Evolutionary conservation across 1,140 invertebrate species (phyloP), one percentile per base, ranked within the genome.

Genomic region (Tetragnatha versicolor): DNA sequence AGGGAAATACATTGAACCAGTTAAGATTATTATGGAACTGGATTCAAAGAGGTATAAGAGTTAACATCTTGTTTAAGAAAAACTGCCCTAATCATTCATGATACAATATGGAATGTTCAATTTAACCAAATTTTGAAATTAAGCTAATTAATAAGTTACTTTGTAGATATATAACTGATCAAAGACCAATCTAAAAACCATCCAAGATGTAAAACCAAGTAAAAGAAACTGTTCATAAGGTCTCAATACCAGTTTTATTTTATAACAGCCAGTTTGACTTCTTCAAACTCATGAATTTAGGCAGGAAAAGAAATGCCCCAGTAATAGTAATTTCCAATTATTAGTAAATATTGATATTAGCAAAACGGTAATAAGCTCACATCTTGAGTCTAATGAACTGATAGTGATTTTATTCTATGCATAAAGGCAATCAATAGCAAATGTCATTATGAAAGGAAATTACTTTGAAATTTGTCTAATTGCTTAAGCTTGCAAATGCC

Each of bases 401-500:
- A 35, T 58, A 5, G 17, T 14, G 10, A 31, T 58, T 58, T 58
- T 33, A 9, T 14, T 10, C 29, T 65, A n/a, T 42, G 42, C 39
- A 14, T 42, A 33, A 25, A 20, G 14, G 27, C 37, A 27, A 45
- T 22, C 39, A 42, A 42, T 25, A 35, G 33, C 25, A 42, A 42
- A 22, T 53, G 35, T 33, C 25, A 65, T 42, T 14, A 25, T n/a
- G 22, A 4, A 20, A 53, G 22, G 35, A 42, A 65, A 42, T 42
- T 65, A 65, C 61, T 65, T 65, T 65, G 61, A 65, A 65, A 65
- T 65, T 35, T 60, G 55, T 33, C 61, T 65, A 42, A 39, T 65
- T 65, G 39, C 35, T 65, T 65, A 17, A 4, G 10, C 25, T 65
- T 65, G 61, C 61, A 42, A 42, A 14, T 42, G 55, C 37, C 33